These are phyloP conservation scores for Ammodytes marinus DNA, from an alignment of 2,113 vertebrate species.

Conservation along the genomic window DNA sequence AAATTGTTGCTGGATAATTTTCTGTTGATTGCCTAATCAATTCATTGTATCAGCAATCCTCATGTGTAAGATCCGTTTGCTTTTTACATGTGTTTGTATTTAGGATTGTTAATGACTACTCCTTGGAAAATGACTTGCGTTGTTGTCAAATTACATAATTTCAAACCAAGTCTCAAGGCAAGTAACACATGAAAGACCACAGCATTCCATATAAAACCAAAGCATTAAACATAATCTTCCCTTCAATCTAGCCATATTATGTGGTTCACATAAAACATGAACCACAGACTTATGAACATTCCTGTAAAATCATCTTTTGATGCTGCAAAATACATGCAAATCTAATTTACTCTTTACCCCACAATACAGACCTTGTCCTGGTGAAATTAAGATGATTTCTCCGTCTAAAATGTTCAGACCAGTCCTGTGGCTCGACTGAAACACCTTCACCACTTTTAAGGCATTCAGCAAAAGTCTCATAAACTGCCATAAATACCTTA, in stretches of 20 bases:
- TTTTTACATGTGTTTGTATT: conserved; percentile 24
- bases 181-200: background rate
- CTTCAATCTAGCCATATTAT: background rate
- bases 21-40: background rate
- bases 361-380: background rate
- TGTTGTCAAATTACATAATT: conserved; percentile 10
- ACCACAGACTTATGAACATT: background rate
- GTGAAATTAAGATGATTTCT: background rate
- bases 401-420: background rate
- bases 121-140: conserved; percentile 17
- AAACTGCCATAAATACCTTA: conserved; percentile 20
- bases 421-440: background rate
- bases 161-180: background rate
- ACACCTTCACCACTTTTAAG: background rate
- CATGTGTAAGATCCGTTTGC: background rate
- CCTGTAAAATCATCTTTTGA: background rate
- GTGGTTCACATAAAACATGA: background rate
- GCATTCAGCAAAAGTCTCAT: background rate
- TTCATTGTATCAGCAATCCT: background rate
- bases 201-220: background rate
- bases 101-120: background rate
- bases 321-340: background rate
- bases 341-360: background rate
- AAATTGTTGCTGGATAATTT: background rate
- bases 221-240: background rate